Conservation (phyloP, 2,797 vertebrate genomes). For the Gobionotothen gibberifrons region DNA sequence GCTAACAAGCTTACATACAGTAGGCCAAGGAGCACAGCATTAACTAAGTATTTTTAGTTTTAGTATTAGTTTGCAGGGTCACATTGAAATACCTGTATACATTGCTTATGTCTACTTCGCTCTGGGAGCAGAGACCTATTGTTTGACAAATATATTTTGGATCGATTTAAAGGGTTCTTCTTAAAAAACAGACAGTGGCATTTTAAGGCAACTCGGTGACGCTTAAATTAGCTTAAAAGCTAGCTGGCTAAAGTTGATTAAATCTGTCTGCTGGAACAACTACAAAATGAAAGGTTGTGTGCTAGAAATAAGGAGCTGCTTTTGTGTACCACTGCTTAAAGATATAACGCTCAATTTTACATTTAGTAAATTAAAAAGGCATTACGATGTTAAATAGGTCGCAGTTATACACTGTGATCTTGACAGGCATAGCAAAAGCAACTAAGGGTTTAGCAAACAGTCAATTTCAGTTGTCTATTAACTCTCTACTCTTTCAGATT, state of each 20-base stretch:
- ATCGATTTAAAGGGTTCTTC: too few species aligned
- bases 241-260: not conserved
- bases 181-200: too few species aligned
- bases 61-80: not conserved
- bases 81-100: not conserved
- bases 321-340: not conserved
- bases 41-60: too few species aligned
- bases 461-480: not conserved
- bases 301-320: not conserved
- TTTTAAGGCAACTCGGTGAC: not conserved
- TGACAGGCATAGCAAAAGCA: not conserved
- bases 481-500: constrained; percentile 83
- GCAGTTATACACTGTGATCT: not conserved
- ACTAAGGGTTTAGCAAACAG: not conserved
- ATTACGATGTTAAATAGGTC: not conserved
- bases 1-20: not conserved
- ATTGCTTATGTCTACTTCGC: not conserved
- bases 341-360: not conserved
- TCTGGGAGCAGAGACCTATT: not conserved
- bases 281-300: not conserved
- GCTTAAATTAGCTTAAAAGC: not conserved
- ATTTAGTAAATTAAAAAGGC: fast-evolving
- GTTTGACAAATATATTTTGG: not conserved
- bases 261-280: not conserved
- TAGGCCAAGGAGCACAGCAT: not conserved